A percentile compares a stretch with the other conserved stretches of the same genome.
Evolutionary conservation across 2,888 invertebrate genomes (phyloP).

Genomic region (Gastrophysa polygoni): DNA sequence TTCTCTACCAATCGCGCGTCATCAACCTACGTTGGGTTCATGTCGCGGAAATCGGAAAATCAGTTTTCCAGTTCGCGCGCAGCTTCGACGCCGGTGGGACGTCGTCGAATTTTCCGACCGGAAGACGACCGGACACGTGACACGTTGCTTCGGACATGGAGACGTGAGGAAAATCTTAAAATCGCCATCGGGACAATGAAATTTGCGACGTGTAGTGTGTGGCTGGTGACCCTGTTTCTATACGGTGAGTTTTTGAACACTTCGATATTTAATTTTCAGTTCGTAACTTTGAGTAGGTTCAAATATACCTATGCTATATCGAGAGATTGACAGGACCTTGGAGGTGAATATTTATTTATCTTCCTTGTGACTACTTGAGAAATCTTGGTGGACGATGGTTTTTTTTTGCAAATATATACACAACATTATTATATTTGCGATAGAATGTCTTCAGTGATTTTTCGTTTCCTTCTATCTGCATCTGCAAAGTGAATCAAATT

Average conservation of each 20-base stretch:
- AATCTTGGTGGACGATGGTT: too few species aligned
- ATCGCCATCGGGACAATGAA: conserved; percentile 26
- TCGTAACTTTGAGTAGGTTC: too few species aligned
- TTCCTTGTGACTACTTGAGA: too few species aligned
- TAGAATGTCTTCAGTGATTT: too few species aligned
- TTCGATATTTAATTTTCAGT: neutral
- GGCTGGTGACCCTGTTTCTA: conserved; percentile 36
- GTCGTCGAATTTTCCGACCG: conserved; percentile 20
- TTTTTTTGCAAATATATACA: too few species aligned
- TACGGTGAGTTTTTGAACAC: conserved; percentile 33
- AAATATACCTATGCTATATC: too few species aligned
- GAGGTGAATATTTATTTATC: too few species aligned
- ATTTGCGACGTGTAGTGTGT: conserved; percentile 31
- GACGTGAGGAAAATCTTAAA: conserved; percentile 1
- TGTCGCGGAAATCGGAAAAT: conserved; percentile 35
- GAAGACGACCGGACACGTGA: neutral
- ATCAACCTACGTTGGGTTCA: conserved; percentile 36
- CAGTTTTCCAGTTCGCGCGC: conserved; percentile 41
- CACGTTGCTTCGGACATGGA: conserved; percentile 33
- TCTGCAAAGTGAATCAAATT: too few species aligned
- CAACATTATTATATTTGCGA: too few species aligned
- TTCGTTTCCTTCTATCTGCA: too few species aligned
- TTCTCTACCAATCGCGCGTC: conserved; percentile 49
- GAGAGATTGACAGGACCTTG: too few species aligned
- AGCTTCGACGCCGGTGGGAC: conserved; percentile 22